Conservation (phyloP, 2,797 vertebrate genomes). For the Pyrocephalus nanus region DNA sequence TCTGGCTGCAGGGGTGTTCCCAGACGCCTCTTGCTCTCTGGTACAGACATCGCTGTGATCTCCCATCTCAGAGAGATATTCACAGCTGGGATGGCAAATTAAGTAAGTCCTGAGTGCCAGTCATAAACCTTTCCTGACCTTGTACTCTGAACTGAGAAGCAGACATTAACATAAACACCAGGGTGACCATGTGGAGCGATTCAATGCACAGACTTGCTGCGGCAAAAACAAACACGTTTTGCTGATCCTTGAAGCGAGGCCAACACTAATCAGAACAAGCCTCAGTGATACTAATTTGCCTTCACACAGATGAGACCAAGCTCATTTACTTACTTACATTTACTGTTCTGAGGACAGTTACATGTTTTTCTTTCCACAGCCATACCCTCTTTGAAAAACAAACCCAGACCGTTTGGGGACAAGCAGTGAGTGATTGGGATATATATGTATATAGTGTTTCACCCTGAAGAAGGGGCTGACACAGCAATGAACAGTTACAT, state of each 20-base stretch:
- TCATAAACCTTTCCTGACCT: neutral
- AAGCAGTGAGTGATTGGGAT: neutral
- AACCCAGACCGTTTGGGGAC: neutral
- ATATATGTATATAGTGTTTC: neutral
- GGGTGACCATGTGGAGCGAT: neutral
- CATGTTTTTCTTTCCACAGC: neutral
- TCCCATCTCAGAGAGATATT: neutral
- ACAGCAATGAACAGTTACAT: neutral
- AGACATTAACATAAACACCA: neutral
- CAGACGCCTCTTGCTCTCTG: fast-evolving
- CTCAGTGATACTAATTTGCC: neutral
- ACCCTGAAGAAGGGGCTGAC: neutral
- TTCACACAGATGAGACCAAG: neutral
- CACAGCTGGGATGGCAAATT: neutral
- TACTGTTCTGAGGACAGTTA: neutral
- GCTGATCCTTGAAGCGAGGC: constrained; percentile 4
- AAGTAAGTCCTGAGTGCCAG: neutral
- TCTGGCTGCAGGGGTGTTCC: neutral
- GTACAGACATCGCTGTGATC: fast-evolving
- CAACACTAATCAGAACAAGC: neutral
- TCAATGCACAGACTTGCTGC: neutral
- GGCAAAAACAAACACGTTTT: neutral
- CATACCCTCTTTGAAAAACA: neutral
- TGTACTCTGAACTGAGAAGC: neutral
- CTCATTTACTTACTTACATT: neutral